Percentiles rank a stretch among this genome's conserved stretches.
Conservation (phyloP, 2,888 invertebrate genomes). For the Serrognathus titanus region DNA sequence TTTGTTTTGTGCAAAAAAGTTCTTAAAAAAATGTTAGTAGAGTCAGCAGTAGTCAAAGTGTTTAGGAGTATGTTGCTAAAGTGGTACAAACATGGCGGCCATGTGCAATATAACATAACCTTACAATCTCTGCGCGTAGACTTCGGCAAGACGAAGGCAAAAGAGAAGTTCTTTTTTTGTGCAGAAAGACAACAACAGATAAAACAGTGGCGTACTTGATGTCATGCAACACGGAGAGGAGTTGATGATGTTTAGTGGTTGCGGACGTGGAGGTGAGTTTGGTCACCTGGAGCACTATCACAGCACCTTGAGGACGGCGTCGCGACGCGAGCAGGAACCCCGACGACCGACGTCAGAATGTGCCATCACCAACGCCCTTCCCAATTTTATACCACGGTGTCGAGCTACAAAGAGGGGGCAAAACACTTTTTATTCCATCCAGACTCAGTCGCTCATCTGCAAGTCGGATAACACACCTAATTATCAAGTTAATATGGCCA, state of each 20-base stretch:
- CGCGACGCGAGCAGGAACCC: constrained; percentile 31
- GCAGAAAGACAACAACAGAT: not conserved
- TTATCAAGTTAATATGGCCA: constrained; percentile 88
- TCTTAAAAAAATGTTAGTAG: too few relatives aligned
- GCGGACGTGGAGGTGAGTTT: not conserved
- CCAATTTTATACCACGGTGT: constrained; percentile 50
- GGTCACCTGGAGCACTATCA: constrained; percentile 17
- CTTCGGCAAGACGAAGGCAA: too few relatives aligned
- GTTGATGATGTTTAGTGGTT: not conserved
- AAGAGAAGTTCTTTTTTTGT: too few relatives aligned
- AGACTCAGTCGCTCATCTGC: constrained; percentile 73
- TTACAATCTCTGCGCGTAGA: too few relatives aligned
- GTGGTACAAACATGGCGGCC: too few relatives aligned
- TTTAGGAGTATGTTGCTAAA: too few relatives aligned
- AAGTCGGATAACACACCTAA: constrained; percentile 87
- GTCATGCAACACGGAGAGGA: not conserved
- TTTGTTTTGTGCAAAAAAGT: too few relatives aligned
- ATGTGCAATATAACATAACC: too few relatives aligned
- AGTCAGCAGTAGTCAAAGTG: too few relatives aligned
- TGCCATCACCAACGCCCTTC: constrained; percentile 50
- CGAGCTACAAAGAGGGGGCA: constrained; percentile 55
- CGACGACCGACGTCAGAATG: constrained; percentile 46
- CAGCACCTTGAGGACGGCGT: constrained; percentile 25
- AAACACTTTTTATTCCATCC: constrained; percentile 70
- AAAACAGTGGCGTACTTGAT: not conserved